Conservation (phyloP, 2,113 vertebrate genomes). For the Calidris pygmaea region DNA sequence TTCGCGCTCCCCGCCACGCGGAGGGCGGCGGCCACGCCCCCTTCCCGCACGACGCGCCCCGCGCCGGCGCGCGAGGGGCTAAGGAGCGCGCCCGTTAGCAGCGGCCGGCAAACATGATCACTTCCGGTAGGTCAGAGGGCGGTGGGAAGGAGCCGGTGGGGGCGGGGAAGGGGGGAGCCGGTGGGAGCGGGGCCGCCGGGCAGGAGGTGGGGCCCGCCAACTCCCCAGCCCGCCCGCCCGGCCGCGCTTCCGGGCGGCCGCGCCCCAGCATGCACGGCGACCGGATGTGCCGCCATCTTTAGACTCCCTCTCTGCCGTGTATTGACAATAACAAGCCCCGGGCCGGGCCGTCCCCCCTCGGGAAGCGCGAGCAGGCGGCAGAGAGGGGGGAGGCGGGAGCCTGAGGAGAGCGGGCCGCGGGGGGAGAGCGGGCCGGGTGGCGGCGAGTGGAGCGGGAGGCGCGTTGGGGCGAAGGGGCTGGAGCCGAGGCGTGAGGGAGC, state of each 20-base stretch:
- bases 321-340: conserved; percentile 67
- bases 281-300: conserved; percentile 68
- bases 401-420: neutral
- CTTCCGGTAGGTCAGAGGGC: conserved; percentile 17
- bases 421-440: neutral
- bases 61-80: neutral
- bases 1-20: neutral
- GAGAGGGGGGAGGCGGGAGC: neutral
- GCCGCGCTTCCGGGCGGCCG: conserved; percentile 18
- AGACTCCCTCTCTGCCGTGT: conserved; percentile 20
- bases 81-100: neutral
- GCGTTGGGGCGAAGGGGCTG: neutral
- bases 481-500: neutral
- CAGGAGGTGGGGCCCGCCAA: neutral
- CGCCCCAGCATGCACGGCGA: conserved; percentile 55
- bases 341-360: conserved; percentile 21
- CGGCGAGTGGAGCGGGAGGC: neutral
- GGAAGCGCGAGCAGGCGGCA: neutral
- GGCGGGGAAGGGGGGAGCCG: no score
- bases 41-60: neutral
- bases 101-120: neutral
- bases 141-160: neutral
- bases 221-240: no score
- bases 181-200: neutral
- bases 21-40: neutral